Percentiles rank a stretch among this genome's conserved stretches.
phyloP scores from a whole-genome alignment of 2,113 vertebrate species.

The Sylvietta virens region DNA sequence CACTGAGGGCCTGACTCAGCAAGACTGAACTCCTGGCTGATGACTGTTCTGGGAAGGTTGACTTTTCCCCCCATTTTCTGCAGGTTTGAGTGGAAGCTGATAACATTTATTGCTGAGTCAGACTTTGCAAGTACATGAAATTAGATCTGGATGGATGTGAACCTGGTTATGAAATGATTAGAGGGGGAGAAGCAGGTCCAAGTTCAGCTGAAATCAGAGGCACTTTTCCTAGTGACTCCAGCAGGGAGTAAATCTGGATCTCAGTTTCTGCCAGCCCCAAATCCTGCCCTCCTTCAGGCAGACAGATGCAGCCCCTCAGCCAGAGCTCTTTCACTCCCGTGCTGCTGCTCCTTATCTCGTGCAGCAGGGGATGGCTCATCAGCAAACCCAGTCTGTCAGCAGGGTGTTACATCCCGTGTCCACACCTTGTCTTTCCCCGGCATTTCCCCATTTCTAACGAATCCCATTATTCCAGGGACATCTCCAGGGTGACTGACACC shows the following conservation, averaged over 20 bases:
- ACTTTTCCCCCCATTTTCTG: background rate
- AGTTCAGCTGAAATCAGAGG: background rate
- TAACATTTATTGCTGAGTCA: constrained; percentile 46
- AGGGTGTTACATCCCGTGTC: background rate
- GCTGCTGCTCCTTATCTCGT: background rate
- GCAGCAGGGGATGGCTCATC: rapidly evolving
- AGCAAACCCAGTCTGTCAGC: background rate
- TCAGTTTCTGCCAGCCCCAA: rapidly evolving
- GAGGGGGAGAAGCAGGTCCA: background rate
- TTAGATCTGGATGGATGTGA: background rate
- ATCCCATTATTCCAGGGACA: background rate
- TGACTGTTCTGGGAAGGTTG: background rate
- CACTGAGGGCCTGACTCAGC: constrained; percentile 47
- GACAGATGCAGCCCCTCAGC: background rate
- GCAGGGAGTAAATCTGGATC: background rate
- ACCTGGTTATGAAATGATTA: background rate
- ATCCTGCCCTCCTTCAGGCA: background rate
- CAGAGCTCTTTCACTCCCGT: rapidly evolving
- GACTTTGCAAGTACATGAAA: background rate
- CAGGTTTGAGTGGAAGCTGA: constrained; percentile 12
- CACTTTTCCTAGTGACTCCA: background rate
- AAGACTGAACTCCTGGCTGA: background rate
- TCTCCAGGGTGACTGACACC: background rate
- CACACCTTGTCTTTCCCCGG: background rate
- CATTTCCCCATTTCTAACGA: background rate